Base-by-base conservation (phyloP, 2,888 invertebrate species). In the Cryptus armator region DNA sequence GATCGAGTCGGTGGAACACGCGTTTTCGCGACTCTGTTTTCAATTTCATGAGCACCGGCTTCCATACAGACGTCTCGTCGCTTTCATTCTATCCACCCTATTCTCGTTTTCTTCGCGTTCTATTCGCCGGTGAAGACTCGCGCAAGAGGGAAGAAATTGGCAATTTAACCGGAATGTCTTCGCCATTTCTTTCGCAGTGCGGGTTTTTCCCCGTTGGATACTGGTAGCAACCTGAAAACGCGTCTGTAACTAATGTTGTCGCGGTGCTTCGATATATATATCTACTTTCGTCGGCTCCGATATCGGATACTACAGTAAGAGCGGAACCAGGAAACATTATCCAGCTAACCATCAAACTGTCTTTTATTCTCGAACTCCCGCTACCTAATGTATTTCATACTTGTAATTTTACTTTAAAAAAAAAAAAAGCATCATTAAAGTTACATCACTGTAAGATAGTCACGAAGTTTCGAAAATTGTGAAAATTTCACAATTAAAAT, bases 81-180 rank as follows among this genome's bases (percentile, higher is more conserved):
- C 53, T 43, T 53, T 37, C 56, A 19, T 66, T 16, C 59, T 19
- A 67, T 79, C 71, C 51, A 32, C n/a, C 48, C 53, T 37, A 24
- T 32, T 37, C 10, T 68, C 16, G 24, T 6, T 29, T 12, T 46
- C 64, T 12, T 16, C 68, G 32, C 43, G 53, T 66, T 78, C 19
- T 46, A 64, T 53, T 59, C 68, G 77, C 72, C 67, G 74, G 37
- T 53, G 70, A 68, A 75, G 19, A 72, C 81, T 80, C 77, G 64
- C 79, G 82, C 81, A 81, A 78, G 84, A 87, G 71, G 83, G 84
- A 86, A 88, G 87, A 86, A 87, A 90, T 89, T 87, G 89, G 76
- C 87, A 88, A 90, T 90, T 89, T 87, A 82, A 86, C 78, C 79
- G 87, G 84, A 87, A 86, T 86, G 87, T 84, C 86, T 80, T 84